These are phyloP conservation scores for Buceros bicornis DNA, from an alignment of 2,797 vertebrate species.

Conservation along the genomic window DNA sequence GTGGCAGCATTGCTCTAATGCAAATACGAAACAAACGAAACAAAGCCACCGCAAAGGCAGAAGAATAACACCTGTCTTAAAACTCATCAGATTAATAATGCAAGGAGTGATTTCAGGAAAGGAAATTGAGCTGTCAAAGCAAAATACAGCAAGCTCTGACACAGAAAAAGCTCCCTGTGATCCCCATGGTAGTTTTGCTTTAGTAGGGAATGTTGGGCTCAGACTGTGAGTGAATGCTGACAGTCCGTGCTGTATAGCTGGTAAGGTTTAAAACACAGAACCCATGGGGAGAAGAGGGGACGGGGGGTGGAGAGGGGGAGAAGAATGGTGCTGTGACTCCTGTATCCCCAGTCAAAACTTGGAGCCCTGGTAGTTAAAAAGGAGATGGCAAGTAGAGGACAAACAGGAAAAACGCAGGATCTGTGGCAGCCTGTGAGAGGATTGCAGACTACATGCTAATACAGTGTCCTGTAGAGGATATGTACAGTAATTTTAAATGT, in stretches of 20 bases:
- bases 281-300: neutral
- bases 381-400: neutral
- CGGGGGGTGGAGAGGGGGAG: neutral
- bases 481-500: neutral
- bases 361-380: neutral
- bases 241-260: neutral
- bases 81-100: slow-evolving; percentile 46
- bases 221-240: neutral
- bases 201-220: neutral
- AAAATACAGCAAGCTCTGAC: neutral
- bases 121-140: slow-evolving; percentile 44
- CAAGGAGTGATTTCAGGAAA: slow-evolving; percentile 41
- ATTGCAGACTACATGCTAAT: neutral
- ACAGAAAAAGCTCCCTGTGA: neutral
- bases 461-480: neutral
- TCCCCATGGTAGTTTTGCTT: neutral
- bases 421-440: neutral
- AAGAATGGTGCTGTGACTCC: neutral
- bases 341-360: neutral
- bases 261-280: neutral
- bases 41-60: slow-evolving; percentile 25
- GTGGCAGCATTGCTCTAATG: neutral
- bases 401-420: neutral
- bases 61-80: neutral
- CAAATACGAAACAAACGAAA: slow-evolving; percentile 36